Evolutionary conservation across 2,888 invertebrate species (phyloP).

Genomic region (Abscondita cerata): DNA sequence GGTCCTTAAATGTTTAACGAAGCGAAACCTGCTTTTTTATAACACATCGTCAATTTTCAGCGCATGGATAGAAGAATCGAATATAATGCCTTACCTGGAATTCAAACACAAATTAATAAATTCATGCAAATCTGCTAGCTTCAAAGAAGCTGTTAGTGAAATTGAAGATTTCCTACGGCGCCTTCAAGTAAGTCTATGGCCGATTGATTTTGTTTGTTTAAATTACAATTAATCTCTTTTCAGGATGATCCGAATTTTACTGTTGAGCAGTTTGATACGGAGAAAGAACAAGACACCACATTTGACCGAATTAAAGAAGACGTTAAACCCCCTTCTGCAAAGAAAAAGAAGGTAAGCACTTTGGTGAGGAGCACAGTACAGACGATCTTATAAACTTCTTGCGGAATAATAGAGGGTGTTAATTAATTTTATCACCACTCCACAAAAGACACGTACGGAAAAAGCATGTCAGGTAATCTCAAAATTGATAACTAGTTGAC

Average conservation of each 20-base stretch:
- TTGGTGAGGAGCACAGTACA: too few relatives aligned
- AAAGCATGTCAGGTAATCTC: too few relatives aligned
- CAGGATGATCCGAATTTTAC: constrained; percentile 63
- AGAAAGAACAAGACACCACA: constrained; percentile 67
- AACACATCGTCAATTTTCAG: constrained; percentile 60
- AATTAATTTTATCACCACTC: too few relatives aligned
- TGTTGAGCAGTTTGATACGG: constrained; percentile 49
- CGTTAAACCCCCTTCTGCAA: constrained; percentile 37
- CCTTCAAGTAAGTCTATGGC: constrained; percentile 64
- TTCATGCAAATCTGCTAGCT: constrained; percentile 75
- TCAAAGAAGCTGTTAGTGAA: constrained; percentile 80
- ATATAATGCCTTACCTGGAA: constrained; percentile 82
- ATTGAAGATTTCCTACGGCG: constrained; percentile 81
- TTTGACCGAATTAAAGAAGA: constrained; percentile 68
- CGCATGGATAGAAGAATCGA: constrained; percentile 88
- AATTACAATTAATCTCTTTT: constrained; percentile 24
- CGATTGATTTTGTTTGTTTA: constrained; percentile 2
- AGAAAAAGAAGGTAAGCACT: constrained; percentile 47
- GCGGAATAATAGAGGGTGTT: too few relatives aligned
- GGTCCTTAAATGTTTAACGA: background rate
- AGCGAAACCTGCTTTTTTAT: background rate
- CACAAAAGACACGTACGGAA: too few relatives aligned
- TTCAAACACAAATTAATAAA: constrained; percentile 80
- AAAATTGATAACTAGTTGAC: too few relatives aligned
- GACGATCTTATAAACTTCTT: too few relatives aligned